Evolutionary conservation across 2,888 invertebrate genomes (phyloP).

Genomic region (Kuschelorhynchus macadamiae): DNA sequence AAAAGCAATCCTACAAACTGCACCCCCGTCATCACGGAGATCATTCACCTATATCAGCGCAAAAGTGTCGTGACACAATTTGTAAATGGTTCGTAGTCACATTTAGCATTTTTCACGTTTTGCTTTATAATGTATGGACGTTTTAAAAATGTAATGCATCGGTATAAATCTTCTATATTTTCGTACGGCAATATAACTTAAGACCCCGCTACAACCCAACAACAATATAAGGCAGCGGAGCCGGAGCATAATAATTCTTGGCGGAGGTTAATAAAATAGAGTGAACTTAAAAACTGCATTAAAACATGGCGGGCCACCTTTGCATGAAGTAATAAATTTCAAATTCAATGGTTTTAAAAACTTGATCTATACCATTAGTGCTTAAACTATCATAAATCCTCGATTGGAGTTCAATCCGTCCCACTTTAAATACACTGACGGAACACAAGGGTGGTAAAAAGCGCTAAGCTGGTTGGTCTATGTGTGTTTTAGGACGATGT

Average conservation of each 20-base stretch:
- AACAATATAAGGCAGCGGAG: constrained; percentile 43
- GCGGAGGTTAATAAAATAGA: constrained; percentile 62
- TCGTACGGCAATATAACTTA: constrained; percentile 40
- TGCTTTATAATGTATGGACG: constrained; percentile 28
- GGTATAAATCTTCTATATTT: constrained; percentile 41
- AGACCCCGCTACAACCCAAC: constrained; percentile 22
- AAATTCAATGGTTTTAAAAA: constrained; percentile 62
- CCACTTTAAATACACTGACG: constrained; percentile 57
- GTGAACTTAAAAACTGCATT: constrained; percentile 63
- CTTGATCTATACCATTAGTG: constrained; percentile 63
- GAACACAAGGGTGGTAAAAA: constrained; percentile 12
- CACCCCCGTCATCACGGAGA: no score
- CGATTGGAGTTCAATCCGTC: constrained; percentile 65
- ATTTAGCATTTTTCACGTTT: constrained; percentile 33
- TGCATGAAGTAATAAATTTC: constrained; percentile 62
- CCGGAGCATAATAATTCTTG: constrained; percentile 55
- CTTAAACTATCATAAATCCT: constrained; percentile 68
- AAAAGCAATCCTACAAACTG: no score
- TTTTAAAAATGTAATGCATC: constrained; percentile 34
- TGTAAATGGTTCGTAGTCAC: constrained; percentile 18
- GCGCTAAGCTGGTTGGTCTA: not conserved
- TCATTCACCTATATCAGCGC: constrained; percentile 17
- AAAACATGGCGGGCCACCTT: constrained; percentile 60
- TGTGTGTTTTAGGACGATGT: no score
- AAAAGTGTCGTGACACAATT: constrained; percentile 22